Evolutionary conservation across 2,888 invertebrate species (phyloP), one percentile per base, ranked within the genome.

Genomic region (Nezara viridula): DNA sequence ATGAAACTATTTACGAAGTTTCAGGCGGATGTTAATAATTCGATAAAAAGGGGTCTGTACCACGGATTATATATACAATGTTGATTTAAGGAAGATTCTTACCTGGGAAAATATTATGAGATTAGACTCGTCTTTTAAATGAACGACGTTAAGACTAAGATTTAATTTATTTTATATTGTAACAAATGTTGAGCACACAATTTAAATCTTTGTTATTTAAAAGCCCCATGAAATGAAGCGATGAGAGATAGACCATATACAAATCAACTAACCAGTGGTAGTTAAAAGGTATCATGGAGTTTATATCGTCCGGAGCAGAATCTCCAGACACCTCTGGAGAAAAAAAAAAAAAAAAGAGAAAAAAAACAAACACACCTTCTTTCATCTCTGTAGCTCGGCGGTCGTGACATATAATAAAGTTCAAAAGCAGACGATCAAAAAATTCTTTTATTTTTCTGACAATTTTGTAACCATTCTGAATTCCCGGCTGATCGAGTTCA

Each of bases 371-470:
- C 40, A 37, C 40, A 40, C 77, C 77, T 40, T 37, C 77, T 77
- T 77, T 40, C 77, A 40, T 77, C 77, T 21, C 19, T 24, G 77
- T 77, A 2, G 40, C 77, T 24, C 40, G 37, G 77, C 40, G 40
- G 77, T 44, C 77, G 77, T 77, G 77, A 77, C 77, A 77, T 40
- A 16, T 77, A 77, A 77, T 77, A 77, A 77, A 77, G 77, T 77
- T 77, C 40, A 77, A 77, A 77, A 77, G 12, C 77, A 77, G 40
- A 40, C 77, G 37, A 60, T 60, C 27, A 60, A 60, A 60, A 60
- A 60, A 27, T 1, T 37, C 21, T 77, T 77, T 77, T 40, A 40
- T 77, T 73, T 27, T 77, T 77, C 40, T 19, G 77, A 44, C 77
- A 44, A 77, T 77, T 40, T 77, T 77, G 77, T 24, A 21, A 21